Percentiles rank a stretch among this genome's conserved stretches.
These are phyloP conservation scores for Chaetoderma sp. DNA, from an alignment of 2,888 invertebrate species.

Conservation along the genomic window DNA sequence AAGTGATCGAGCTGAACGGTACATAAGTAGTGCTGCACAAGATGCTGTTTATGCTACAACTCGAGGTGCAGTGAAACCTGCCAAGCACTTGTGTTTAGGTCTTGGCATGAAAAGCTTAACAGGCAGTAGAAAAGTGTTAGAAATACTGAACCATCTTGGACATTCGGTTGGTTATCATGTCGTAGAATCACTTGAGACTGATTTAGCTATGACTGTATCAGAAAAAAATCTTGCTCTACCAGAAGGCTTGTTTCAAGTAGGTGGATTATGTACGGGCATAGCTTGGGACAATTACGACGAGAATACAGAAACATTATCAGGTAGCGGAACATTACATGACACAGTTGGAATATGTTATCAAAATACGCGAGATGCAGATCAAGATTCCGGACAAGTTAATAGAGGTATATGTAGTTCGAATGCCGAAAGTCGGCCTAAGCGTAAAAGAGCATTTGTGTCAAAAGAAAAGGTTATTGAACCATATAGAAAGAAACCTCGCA, in stretches of 20 bases:
- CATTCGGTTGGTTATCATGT: slow-evolving; percentile 16
- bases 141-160: slow-evolving; percentile 21
- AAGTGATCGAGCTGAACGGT: no score
- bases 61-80: slow-evolving; percentile 15
- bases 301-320: slow-evolving; percentile 19
- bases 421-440: neutral
- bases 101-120: slow-evolving; percentile 21
- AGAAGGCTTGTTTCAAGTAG: slow-evolving; percentile 5
- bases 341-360: slow-evolving; percentile 31
- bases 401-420: neutral
- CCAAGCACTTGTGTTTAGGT: slow-evolving; percentile 18
- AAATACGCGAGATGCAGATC: neutral
- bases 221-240: neutral
- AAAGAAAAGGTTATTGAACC: neutral
- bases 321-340: slow-evolving; percentile 26
- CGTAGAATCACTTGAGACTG: slow-evolving; percentile 18
- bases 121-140: slow-evolving; percentile 22
- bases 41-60: slow-evolving; percentile 19
- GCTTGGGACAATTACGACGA: slow-evolving; percentile 30
- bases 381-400: neutral
- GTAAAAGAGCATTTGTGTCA: neutral
- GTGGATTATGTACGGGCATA: neutral
- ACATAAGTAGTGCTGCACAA: no score
- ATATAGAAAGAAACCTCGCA: slow-evolving; percentile 23
- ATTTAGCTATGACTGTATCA: neutral